Evolutionary conservation across 2,113 vertebrate species (phyloP), one percentile per base, ranked within the genome.

Genomic region (Echinops telfairi): DNA sequence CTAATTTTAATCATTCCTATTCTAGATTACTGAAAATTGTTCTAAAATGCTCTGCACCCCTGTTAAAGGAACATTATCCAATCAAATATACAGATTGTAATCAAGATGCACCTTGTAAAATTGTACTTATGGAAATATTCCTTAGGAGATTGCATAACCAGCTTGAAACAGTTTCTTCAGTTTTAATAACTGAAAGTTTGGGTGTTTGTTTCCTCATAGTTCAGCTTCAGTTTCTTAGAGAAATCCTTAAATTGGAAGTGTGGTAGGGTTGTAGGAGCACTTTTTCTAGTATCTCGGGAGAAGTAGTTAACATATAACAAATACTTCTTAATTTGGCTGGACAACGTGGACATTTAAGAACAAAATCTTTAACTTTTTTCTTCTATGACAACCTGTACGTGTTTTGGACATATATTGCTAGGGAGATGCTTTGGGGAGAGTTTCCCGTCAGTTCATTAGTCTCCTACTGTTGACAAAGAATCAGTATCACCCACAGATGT

Each of bases 381-480:
- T 11, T 40, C 60, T 82, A n/a, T 36, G 40, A 70, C 31, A 79
- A 33, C 60, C 62, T n/a, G 31, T 33, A 70, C 53, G 33, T 88
- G 70, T 87, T 89, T 29, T 88, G 64, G 95, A 77, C 47, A 11
- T 70, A 20, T 43, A 58, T 9, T 12, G 47, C 64, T 23, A 20
- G 16, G 92, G 79, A 83, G 83, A 29, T 29, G 60, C 92, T 85
- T 66, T 73, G 47, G 80, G 79, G 70, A 92, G 75, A 76, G 47
- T 76, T 76, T 62, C 36, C 68, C 5, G 38, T 70, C 91, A 36
- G 79, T 91, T 93, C 3, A 0, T 73, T 80, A 89, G 60, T 94
- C 58, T 88, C 36, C 90, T 87, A 40, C 22, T 95, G 85, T 90
- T 95, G 96, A 86, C 86, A 93, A 92, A 94, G 76, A 93, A 90